Base-by-base conservation (phyloP, 2,797 vertebrate genomes). In the Ctenopoma multispine region DNA sequence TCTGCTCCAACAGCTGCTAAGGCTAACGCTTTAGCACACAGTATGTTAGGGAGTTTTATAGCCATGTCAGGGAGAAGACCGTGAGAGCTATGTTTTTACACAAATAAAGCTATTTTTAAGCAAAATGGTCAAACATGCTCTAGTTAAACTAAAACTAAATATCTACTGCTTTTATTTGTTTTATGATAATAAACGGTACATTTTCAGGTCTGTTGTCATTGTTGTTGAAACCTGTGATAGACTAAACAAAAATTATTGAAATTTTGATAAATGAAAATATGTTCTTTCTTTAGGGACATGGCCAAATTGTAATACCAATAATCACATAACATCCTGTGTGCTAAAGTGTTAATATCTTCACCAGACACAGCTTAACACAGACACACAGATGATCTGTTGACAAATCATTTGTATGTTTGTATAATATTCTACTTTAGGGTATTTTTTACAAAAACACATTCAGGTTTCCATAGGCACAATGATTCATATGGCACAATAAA, bases 401-500 rank as follows among this genome's bases (percentile, higher is more conserved):
- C n/a, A 36, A 48, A 48, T 36, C 44, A 60, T 46, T 18, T 54
- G 10, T 34, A 34, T 41, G 14, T 11, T 53, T 49, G 29, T n/a
- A 51, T 21, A 34, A 44, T 41, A 40, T 10, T 49, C 31, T 63
- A 50, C 36, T 43, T 6, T 43, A 6, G 15, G 7, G 2, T 43
- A 54, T 60, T 56, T 41, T 60, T 3, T 46, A 64, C 47, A 60
- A 23, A 38, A 31, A 66, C 62, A 79, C 64, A 82, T 83, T 76
- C 72, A 77, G 53, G 38, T 79, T 65, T 59, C 54, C n/a, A 44
- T 46, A 83, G 81, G 86, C 82, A 82, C 72, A 59, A 57, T 4
- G 12, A 69, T 75, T 63, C 79, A 74, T 63, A 87, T 87, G 85
- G 87, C 81, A 87, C 81, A 72, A 61, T 61, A 76, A 75, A 77